Percentiles rank a stretch among this genome's conserved stretches.
phyloP scores from a whole-genome alignment of 2,888 invertebrate species.

The Amiota communis region DNA sequence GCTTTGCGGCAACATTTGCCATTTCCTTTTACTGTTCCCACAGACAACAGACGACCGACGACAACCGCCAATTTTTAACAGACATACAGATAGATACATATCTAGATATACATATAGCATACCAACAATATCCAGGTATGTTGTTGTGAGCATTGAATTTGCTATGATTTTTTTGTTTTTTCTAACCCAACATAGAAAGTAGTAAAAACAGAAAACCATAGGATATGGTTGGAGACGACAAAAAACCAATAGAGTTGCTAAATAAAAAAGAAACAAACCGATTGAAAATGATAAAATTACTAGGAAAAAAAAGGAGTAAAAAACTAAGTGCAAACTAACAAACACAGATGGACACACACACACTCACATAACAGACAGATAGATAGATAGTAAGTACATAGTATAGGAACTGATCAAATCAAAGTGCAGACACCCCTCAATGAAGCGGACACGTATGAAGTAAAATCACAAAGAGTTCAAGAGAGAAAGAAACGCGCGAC shows the following conservation, averaged over 20 bases:
- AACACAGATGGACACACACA: neutral
- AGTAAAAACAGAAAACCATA: constrained; percentile 19
- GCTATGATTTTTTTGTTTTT: constrained; percentile 45
- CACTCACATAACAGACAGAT: no score
- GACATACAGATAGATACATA: neutral
- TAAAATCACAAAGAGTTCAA: neutral
- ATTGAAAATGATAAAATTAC: constrained; percentile 5
- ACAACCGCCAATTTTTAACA: constrained; percentile 52
- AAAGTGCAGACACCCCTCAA: constrained; percentile 14
- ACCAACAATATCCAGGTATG: no score
- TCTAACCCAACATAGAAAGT: constrained; percentile 10
- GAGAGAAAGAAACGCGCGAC: neutral
- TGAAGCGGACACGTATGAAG: neutral
- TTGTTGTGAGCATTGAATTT: no score
- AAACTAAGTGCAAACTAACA: neutral
- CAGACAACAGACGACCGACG: constrained; percentile 17
- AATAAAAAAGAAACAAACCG: neutral
- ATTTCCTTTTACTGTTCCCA: constrained; percentile 16
- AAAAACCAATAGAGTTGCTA: neutral
- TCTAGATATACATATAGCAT: no score
- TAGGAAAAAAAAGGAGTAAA: neutral
- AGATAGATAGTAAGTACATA: no score
- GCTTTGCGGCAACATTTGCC: neutral
- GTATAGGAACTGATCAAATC: constrained; percentile 11
- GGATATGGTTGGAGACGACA: neutral